Base-by-base conservation (phyloP, 2,888 invertebrate species). In the Drosophila demipolita region DNA sequence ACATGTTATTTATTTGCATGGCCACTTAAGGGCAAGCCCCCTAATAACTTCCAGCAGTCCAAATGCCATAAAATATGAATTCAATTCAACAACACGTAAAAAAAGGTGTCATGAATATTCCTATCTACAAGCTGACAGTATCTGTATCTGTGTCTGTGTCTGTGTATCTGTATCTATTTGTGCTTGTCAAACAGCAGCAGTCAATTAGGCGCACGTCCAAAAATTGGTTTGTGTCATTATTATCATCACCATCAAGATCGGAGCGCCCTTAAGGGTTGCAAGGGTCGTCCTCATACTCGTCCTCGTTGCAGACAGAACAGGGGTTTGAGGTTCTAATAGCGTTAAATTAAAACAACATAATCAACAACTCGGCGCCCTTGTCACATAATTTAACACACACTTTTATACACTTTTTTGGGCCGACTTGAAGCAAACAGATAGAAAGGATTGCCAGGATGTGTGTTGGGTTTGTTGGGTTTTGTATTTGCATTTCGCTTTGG, bases 331-430 rank as follows among this genome's bases (percentile, higher is more conserved):
- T 77, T 78, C 87, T 91, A 91, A 91, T 91, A 87, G 91, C 87
- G 90, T 91, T 90, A 91, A 91, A 91, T 91, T 90, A 90, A 90
- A 91, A 91, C 84, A 91, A 89, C 91, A 89, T 81, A 81, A 90
- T 80, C 83, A 89, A 89, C 83, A 83, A 72, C 53, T 62, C 70
- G 66, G 67, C 64, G 73, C 74, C 74, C 75, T 71, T 90, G 90
- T 86, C 87, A 88, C 87, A 90, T 87, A 89, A 77, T 77, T 86
- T 80, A 87, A 71, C 78, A 72, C 75, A 67, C 73, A 66, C 42
- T 59, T 33, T 52, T 38, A n/a, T 15, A 23, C 45, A 15, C 0
- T 2, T 35, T 35, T 54, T 45, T 29, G 52, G 45, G 17, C 11
- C 32, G 63, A 38, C 66, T 63, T 65, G 65, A 66, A 59, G 70